Percentiles rank a stretch among this genome's conserved stretches.
Evolutionary conservation across 2,888 invertebrate species (phyloP).

Genomic region (Pristionchus arcanus): DNA sequence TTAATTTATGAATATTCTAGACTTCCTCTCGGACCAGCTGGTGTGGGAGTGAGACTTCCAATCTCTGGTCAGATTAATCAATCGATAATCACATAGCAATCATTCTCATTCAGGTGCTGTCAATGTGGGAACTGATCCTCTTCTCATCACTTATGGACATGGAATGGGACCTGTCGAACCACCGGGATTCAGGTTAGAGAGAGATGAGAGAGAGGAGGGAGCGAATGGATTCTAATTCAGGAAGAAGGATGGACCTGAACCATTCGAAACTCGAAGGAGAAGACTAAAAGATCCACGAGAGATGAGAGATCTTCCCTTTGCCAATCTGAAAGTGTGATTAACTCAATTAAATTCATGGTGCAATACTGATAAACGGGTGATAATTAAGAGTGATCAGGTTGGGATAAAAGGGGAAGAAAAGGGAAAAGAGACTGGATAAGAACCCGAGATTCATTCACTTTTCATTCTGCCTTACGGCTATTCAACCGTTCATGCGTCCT

Average conservation of each 20-base stretch:
- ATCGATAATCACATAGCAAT: not conserved
- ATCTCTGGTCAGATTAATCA: conserved; percentile 60
- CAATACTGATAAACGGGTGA: conserved; percentile 47
- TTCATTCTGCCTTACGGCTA: not conserved
- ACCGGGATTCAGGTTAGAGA: conserved; percentile 62
- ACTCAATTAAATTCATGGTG: not conserved
- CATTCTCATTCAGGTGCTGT: conserved; percentile 63
- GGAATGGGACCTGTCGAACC: conserved; percentile 73
- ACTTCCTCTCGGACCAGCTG: conserved; percentile 70
- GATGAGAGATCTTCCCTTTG: conserved; percentile 22
- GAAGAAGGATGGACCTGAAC: conserved; percentile 54
- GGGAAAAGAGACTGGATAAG: conserved; percentile 28
- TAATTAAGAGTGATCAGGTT: conserved; percentile 32
- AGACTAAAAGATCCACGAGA: conserved; percentile 41
- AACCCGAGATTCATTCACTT: conserved; percentile 11
- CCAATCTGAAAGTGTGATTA: conserved; percentile 11
- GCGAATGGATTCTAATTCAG: not conserved
- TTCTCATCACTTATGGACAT: conserved; percentile 74
- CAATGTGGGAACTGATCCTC: conserved; percentile 74
- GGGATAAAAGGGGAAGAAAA: not conserved
- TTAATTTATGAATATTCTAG: conserved; percentile 61
- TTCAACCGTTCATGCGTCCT: conserved; percentile 20
- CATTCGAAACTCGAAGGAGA: conserved; percentile 5
- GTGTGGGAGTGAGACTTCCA: conserved; percentile 75
- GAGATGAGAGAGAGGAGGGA: not conserved